A percentile compares a stretch with the other conserved stretches of the same genome.
These are phyloP conservation scores for Heteractis magnifica DNA, from an alignment of 92 coral and sea anemone species.

Conservation along the genomic window DNA sequence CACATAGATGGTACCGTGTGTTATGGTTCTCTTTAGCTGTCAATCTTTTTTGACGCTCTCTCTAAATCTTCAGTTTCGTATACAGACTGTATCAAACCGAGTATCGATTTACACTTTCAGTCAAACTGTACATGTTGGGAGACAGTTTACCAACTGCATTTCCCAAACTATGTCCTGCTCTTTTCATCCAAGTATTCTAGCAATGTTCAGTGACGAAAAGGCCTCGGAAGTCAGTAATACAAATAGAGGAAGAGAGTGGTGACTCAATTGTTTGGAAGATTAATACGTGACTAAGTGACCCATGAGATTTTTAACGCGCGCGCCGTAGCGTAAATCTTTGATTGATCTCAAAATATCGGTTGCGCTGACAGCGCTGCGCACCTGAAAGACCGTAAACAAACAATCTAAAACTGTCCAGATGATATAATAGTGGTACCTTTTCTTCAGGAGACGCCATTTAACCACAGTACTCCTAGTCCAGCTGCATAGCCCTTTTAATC, in stretches of 20 bases:
- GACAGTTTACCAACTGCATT: background rate
- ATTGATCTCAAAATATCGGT: background rate
- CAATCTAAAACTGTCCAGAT: background rate
- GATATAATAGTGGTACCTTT: background rate
- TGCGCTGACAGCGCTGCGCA: background rate
- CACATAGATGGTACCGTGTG: slow-evolving; percentile 10
- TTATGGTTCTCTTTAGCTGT: slow-evolving; percentile 16
- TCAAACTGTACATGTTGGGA: background rate
- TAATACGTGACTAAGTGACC: slow-evolving; percentile 40
- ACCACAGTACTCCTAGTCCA: background rate
- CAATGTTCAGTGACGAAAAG: slow-evolving; percentile 21
- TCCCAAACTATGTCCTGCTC: slow-evolving; percentile 22
- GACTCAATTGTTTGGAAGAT: slow-evolving; percentile 29
- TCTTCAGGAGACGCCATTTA: slow-evolving; percentile 3
- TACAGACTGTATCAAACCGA: slow-evolving; percentile 9
- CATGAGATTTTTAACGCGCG: slow-evolving; percentile 7
- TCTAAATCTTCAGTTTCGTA: slow-evolving; percentile 8
- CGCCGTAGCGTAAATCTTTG: slow-evolving; percentile 12
- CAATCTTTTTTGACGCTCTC: slow-evolving; percentile 9
- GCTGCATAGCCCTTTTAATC: background rate
- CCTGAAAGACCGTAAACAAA: background rate
- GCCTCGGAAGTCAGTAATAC: slow-evolving; percentile 37
- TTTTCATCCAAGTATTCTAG: slow-evolving; percentile 34
- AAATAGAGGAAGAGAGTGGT: slow-evolving; percentile 7
- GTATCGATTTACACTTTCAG: slow-evolving; percentile 7